phyloP scores from a whole-genome alignment of 2,888 invertebrate genomes.

The Leptogaster cylindrica region DNA sequence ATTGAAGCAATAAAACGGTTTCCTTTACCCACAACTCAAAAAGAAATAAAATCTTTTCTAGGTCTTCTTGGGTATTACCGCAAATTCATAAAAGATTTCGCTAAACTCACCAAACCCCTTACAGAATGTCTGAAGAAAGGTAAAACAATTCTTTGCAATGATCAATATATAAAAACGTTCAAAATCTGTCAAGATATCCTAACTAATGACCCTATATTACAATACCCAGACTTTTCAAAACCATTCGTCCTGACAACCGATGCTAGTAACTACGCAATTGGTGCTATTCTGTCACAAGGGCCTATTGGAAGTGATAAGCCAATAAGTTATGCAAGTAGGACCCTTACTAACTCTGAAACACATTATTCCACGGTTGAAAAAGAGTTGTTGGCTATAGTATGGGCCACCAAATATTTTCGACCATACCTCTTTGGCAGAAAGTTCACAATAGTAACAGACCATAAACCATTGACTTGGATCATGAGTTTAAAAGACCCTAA shows the following conservation, averaged over 20 bases:
- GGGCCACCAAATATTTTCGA: neutral
- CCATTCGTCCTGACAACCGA: neutral
- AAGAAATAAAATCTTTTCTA: too few relatives aligned
- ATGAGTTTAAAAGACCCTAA: neutral
- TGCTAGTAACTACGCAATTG: neutral
- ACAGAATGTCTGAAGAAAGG: too few relatives aligned
- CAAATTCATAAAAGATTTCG: too few relatives aligned
- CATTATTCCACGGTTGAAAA: neutral
- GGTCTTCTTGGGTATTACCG: too few relatives aligned
- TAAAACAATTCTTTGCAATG: too few relatives aligned
- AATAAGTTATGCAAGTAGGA: neutral
- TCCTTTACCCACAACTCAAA: too few relatives aligned
- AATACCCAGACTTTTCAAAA: neutral
- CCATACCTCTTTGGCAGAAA: neutral
- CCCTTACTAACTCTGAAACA: neutral
- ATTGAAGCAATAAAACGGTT: too few relatives aligned
- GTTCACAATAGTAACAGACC: conserved; percentile 3
- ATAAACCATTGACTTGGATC: neutral
- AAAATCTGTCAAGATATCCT: too few relatives aligned
- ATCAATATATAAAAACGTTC: too few relatives aligned
- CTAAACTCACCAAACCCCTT: too few relatives aligned
- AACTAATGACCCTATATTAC: too few relatives aligned
- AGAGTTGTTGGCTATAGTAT: neutral
- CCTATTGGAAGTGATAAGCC: neutral
- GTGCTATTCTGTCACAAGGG: too few relatives aligned